These are phyloP conservation scores for Neodiprion pinetum DNA, from an alignment of 1,140 invertebrate species.

Conservation along the genomic window DNA sequence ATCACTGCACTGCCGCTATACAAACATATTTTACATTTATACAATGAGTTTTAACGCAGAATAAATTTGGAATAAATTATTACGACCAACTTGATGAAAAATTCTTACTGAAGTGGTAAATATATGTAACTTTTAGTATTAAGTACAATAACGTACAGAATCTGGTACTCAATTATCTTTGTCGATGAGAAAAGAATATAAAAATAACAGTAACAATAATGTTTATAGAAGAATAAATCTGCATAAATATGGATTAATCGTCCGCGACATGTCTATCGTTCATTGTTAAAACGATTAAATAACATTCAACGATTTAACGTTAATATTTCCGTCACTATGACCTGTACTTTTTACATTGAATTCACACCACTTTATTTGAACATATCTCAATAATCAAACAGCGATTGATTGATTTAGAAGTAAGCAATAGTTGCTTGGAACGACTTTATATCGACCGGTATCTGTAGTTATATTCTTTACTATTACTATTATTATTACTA, in stretches of 20 bases:
- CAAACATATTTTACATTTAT: slow-evolving; percentile 8
- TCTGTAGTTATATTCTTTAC: too few relatives aligned
- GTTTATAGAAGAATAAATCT: not conserved
- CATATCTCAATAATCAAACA: too few relatives aligned
- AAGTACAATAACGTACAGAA: not conserved
- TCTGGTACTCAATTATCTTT: not conserved
- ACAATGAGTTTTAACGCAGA: not conserved
- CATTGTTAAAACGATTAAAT: not conserved
- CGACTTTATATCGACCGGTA: too few relatives aligned
- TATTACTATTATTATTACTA: not conserved
- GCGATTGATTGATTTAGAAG: too few relatives aligned
- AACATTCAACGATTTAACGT: not conserved
- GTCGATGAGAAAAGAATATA: not conserved
- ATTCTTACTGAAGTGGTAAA: not conserved
- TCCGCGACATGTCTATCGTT: not conserved
- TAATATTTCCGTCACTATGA: not conserved
- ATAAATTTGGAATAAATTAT: not conserved
- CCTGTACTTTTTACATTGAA: not conserved
- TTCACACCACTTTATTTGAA: too few relatives aligned
- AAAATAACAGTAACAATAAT: not conserved
- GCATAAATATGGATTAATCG: not conserved
- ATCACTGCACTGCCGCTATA: slow-evolving; percentile 4
- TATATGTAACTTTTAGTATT: not conserved
- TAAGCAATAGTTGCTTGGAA: too few relatives aligned
- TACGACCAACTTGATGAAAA: not conserved